These are phyloP conservation scores for Argynnis bischoffii DNA, from an alignment of 2,888 invertebrate species.

Conservation along the genomic window DNA sequence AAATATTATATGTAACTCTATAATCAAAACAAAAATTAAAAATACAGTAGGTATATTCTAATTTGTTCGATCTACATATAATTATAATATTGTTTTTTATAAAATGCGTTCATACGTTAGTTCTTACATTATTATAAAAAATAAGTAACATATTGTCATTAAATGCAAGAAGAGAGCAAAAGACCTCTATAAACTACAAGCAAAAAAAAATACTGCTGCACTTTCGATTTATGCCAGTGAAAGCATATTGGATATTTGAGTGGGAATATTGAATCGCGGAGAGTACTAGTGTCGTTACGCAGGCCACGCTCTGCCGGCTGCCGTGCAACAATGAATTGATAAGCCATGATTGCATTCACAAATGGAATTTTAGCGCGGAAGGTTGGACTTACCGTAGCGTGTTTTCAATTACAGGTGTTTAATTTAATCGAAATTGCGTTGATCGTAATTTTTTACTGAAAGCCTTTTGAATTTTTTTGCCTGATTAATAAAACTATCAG, in stretches of 20 bases:
- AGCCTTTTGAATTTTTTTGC: conserved; percentile 8
- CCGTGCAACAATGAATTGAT: conserved; percentile 51
- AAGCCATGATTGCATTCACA: conserved; percentile 47
- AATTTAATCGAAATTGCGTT: conserved; percentile 34
- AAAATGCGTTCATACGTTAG: neutral
- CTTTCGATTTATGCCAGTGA: conserved; percentile 56
- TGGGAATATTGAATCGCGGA: conserved; percentile 62
- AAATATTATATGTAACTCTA: too few species aligned
- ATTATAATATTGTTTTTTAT: neutral
- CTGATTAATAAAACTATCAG: conserved; percentile 19
- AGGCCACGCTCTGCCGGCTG: conserved; percentile 40
- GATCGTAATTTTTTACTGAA: conserved; percentile 29
- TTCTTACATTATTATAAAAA: neutral
- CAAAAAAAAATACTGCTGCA: conserved; percentile 37
- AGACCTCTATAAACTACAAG: neutral
- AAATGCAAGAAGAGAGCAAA: neutral
- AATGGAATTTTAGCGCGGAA: conserved; percentile 40
- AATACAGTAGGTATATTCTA: too few species aligned
- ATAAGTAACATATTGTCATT: neutral
- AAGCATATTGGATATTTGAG: conserved; percentile 66
- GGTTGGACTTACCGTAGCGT: conserved; percentile 30
- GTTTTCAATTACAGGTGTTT: conserved; percentile 38
- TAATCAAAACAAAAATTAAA: too few species aligned
- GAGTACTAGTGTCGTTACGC: conserved; percentile 35
- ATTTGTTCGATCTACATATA: too few species aligned